Base-by-base conservation (phyloP, 64 coral and sea anemone genomes). In the Montipora foliosa region DNA sequence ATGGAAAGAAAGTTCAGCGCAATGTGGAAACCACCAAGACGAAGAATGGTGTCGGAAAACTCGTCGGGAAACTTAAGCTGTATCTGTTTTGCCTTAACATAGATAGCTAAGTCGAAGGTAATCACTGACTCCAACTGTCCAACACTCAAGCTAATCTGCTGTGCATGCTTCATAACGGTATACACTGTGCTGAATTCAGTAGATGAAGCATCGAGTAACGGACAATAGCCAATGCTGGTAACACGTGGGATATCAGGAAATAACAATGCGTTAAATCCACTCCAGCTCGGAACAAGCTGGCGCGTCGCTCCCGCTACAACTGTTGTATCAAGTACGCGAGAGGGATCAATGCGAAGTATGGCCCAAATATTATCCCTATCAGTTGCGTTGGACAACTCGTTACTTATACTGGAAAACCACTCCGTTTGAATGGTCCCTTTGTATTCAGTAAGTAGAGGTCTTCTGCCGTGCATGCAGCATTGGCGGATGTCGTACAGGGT, bases 11-110 rank as follows among this genome's bases (percentile, higher is more conserved):
- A 82, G 79, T 60, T 59, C 16, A 57, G 14, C 1, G 47, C 84
- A 51, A 73, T 87, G 17, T 51, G 84, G 14, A 87, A 73, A 6
- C 19, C 84, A 14, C 84, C 84, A 3, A 71, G 49, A 20, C 37
- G 47, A 6, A 84, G 10, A 1, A 84, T 55, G 14, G 21, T 2
- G 14, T 87, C 22, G 6, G 22, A 20, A 45, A 87, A 71, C 19
- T 88, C 91, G 2, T 76, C 61, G 11, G 59, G 61, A 45, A 69
- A 87, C 47, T 61, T 87, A 83, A 59, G 76, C 58, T 93, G 83
- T 47, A 93, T 66, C 20, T 93, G 76, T 60, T 93, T 93, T 2
- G 45, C 92, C 48, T 93, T 88, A 16, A 79, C 78, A 55, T 90
- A 90, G 25, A 90, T 80, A 8, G 72, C 67, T 7, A 90, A 75